These are phyloP conservation scores for Nansenia antarctica DNA, from an alignment of 2,113 vertebrate genomes.

Conservation along the genomic window DNA sequence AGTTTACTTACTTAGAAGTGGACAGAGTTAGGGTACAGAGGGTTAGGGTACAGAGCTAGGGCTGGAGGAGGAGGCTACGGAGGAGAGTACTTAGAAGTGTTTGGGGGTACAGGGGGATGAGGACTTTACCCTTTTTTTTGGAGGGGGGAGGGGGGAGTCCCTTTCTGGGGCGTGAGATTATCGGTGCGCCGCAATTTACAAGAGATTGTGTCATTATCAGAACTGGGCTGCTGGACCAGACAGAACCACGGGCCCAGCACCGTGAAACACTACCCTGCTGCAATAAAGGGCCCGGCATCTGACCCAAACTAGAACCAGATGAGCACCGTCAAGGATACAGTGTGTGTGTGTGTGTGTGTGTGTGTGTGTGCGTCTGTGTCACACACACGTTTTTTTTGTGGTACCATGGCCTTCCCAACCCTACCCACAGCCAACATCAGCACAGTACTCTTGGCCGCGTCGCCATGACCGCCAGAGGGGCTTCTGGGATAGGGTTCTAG, in stretches of 20 bases:
- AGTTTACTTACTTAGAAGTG: no score
- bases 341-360: slow-evolving; percentile 38
- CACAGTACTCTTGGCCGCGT: background rate
- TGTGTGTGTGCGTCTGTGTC: slow-evolving; percentile 10
- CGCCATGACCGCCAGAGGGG: background rate
- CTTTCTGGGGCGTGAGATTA: slow-evolving; percentile 55
- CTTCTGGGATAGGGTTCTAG: background rate
- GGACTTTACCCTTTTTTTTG: no score
- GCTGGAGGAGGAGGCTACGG: no score
- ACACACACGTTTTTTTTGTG: no score
- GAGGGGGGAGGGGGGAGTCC: slow-evolving; percentile 10
- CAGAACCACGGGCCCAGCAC: slow-evolving; percentile 78
- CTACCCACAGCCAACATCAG: no score
- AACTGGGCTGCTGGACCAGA: slow-evolving; percentile 60
- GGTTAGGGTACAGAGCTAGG: no score
- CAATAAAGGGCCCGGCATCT: slow-evolving; percentile 82
- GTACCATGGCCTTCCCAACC: no score
- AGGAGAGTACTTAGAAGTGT: no score
- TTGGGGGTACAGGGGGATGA: no score
- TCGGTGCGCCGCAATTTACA: slow-evolving; percentile 74
- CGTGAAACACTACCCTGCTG: slow-evolving; percentile 81
- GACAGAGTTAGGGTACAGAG: no score
- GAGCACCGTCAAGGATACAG: slow-evolving; percentile 74
- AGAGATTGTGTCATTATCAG: slow-evolving; percentile 76
- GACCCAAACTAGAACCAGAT: slow-evolving; percentile 82